phyloP scores from a whole-genome alignment of 2,113 vertebrate species.

The Vireo altiloquus region DNA sequence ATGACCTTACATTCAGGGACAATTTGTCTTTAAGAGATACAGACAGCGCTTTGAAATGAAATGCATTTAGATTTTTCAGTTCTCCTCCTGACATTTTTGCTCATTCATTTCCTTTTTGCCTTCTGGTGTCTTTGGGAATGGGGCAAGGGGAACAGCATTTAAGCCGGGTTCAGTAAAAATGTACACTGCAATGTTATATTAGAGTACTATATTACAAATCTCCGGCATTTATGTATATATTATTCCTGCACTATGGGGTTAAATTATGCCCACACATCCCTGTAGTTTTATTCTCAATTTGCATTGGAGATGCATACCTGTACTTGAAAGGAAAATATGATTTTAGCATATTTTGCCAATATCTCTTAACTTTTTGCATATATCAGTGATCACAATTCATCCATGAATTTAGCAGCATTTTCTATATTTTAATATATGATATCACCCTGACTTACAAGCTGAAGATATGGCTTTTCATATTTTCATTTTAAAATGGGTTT shows the following conservation, averaged over 20 bases:
- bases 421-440: neutral
- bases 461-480: neutral
- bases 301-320: neutral
- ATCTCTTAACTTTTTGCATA: neutral
- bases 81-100: neutral
- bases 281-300: neutral
- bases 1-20: neutral
- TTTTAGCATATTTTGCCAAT: neutral
- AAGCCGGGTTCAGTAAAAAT: neutral
- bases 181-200: neutral
- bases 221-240: neutral
- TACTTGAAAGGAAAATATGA: neutral
- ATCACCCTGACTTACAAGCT: neutral
- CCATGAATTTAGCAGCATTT: neutral
- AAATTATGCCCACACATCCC: neutral
- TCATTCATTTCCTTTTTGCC: neutral
- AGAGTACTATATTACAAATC: neutral
- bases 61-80: neutral
- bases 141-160: neutral
- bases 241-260: neutral
- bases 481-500: neutral
- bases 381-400: neutral
- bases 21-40: neutral
- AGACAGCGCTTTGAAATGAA: neutral
- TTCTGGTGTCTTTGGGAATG: neutral